Conservation (phyloP, 2,797 vertebrate species). For the Pseudocheirus occidentalis region DNA sequence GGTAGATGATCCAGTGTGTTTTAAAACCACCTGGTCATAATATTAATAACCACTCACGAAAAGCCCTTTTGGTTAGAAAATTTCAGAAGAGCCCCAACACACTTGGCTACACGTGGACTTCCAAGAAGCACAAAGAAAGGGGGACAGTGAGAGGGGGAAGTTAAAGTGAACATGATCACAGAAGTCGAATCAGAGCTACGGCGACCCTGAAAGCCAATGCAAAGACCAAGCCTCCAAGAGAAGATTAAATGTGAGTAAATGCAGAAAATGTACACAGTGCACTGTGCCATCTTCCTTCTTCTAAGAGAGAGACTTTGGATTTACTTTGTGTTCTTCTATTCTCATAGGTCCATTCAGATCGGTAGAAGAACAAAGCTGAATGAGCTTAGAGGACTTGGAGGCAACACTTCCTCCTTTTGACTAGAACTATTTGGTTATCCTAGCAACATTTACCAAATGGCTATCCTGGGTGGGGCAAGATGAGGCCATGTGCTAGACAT, state of each 20-base stretch:
- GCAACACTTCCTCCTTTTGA: neutral
- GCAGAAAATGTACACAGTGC: neutral
- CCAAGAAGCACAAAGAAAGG: neutral
- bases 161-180: neutral
- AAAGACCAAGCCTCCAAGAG: neutral
- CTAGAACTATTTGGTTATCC: neutral
- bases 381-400: neutral
- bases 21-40: neutral
- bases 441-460: neutral
- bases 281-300: neutral
- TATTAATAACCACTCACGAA: neutral
- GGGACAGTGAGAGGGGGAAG: neutral
- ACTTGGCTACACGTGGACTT: neutral
- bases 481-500: neutral
- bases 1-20: neutral
- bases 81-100: neutral
- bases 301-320: slow-evolving; percentile 8
- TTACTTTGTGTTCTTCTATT: neutral
- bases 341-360: neutral
- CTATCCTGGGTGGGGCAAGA: neutral
- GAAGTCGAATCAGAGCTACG: neutral
- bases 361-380: neutral
- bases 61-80: neutral
- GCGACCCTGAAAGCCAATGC: neutral
- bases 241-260: neutral